These are phyloP conservation scores for Pteromalus puparum DNA, from an alignment of 1,140 invertebrate genomes.

Conservation along the genomic window DNA sequence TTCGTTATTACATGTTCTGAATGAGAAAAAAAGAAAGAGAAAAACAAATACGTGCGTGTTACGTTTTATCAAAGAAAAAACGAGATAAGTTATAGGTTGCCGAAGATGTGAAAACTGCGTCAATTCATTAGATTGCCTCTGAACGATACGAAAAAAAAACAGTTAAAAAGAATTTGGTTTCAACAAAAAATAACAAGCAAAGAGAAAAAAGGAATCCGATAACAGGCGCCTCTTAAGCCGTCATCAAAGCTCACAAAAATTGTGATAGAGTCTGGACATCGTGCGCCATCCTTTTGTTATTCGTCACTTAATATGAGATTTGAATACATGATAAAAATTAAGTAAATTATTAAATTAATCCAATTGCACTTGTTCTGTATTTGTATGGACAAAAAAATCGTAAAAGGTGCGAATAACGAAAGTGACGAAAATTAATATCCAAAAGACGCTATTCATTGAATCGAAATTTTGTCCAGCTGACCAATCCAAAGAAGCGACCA, in stretches of 20 bases:
- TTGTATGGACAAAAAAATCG: not conserved
- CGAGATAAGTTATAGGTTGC: constrained; percentile 33
- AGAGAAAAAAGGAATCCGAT: constrained; percentile 29
- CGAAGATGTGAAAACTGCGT: constrained; percentile 39
- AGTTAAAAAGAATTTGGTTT: constrained; percentile 48
- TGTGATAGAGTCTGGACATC: constrained; percentile 75
- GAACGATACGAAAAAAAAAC: constrained; percentile 51
- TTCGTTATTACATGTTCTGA: constrained; percentile 16
- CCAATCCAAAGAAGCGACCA: constrained; percentile 76
- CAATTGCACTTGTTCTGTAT: not conserved
- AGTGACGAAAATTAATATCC: constrained; percentile 45
- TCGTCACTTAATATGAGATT: constrained; percentile 39
- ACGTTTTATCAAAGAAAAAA: constrained; percentile 24
- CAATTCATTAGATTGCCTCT: constrained; percentile 49
- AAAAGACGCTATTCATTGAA: constrained; percentile 55
- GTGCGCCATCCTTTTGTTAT: constrained; percentile 49
- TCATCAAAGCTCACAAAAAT: constrained; percentile 69
- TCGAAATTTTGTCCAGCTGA: constrained; percentile 74
- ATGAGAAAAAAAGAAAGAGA: constrained; percentile 25
- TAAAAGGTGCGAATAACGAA: constrained; percentile 14
- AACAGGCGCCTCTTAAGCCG: constrained; percentile 54
- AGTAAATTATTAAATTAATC: not conserved
- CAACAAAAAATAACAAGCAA: constrained; percentile 40
- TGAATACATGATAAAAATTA: not conserved
- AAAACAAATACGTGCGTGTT: constrained; percentile 24